These are phyloP conservation scores for Actinernus sp. DNA, from an alignment of 92 coral and sea anemone genomes.

Conservation along the genomic window DNA sequence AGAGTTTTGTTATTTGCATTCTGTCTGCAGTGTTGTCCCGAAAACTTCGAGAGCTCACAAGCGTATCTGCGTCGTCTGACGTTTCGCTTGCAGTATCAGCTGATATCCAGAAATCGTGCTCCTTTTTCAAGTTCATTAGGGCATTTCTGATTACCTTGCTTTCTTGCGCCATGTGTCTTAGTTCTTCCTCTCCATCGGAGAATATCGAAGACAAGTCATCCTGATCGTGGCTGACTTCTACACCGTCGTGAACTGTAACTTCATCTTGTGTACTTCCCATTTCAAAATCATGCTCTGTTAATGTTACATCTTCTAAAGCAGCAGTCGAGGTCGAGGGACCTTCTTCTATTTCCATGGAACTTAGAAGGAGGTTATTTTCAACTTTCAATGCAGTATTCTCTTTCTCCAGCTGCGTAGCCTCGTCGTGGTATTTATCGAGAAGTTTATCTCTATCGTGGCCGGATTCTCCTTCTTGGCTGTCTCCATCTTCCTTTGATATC, in stretches of 20 bases:
- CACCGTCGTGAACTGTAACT: background rate
- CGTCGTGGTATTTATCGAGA: constrained; percentile 20
- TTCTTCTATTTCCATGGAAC: background rate
- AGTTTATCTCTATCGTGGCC: constrained; percentile 10
- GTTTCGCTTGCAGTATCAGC: constrained; percentile 77
- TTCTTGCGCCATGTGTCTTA: constrained; percentile 31
- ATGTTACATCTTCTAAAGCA: too few relatives aligned
- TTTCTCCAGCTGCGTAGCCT: constrained; percentile 18
- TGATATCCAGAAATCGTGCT: constrained; percentile 38
- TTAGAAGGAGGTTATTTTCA: constrained; percentile 17
- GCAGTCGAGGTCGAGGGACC: too few relatives aligned
- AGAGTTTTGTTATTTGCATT: constrained; percentile 45
- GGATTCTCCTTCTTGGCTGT: background rate
- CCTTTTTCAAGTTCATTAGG: constrained; percentile 46
- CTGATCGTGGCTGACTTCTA: constrained; percentile 16
- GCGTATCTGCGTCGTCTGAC: constrained; percentile 66
- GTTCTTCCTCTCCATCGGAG: constrained; percentile 74
- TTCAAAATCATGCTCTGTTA: background rate
- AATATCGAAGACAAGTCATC: constrained; percentile 73
- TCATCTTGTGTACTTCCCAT: background rate
- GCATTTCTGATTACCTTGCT: constrained; percentile 58
- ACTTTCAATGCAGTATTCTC: constrained; percentile 17
- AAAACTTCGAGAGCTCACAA: constrained; percentile 36
- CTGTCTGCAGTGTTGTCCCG: constrained; percentile 24
- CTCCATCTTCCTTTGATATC: constrained; percentile 31